Evolutionary conservation across 2,888 invertebrate genomes (phyloP).

Genomic region (Perdita meconis): DNA sequence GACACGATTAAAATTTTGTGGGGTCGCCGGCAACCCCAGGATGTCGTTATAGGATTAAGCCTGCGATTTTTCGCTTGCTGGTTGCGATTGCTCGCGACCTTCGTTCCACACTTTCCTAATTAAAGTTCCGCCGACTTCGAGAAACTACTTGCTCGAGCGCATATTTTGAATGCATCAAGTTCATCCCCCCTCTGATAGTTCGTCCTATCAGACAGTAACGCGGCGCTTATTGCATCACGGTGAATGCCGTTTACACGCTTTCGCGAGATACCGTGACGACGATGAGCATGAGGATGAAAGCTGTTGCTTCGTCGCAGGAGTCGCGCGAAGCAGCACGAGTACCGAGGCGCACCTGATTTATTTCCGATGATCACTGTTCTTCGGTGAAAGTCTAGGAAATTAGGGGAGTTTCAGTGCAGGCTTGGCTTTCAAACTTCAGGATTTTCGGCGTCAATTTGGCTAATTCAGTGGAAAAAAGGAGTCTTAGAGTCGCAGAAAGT

Average conservation of each 20-base stretch:
- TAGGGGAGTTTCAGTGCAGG: background rate
- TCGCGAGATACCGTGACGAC: conserved; percentile 13
- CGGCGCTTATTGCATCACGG: conserved; percentile 63
- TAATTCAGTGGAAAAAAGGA: background rate
- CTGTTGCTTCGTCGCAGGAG: conserved; percentile 27
- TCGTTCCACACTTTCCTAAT: conserved; percentile 16
- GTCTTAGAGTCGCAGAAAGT: background rate
- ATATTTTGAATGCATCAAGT: conserved; percentile 40
- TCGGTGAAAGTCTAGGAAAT: background rate
- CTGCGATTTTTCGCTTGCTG: background rate
- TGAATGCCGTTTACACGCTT: conserved; percentile 44
- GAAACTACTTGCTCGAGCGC: conserved; percentile 30
- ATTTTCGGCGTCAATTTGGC: background rate
- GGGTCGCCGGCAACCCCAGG: too few species aligned
- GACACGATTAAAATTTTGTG: too few species aligned
- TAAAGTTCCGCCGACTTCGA: conserved; percentile 42
- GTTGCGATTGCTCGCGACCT: background rate
- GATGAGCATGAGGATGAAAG: conserved; percentile 48
- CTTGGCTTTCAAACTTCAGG: background rate
- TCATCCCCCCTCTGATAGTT: conserved; percentile 28
- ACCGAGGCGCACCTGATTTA: conserved; percentile 36
- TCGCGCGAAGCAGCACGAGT: conserved; percentile 35
- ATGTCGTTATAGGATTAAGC: too few species aligned
- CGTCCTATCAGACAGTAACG: conserved; percentile 53
- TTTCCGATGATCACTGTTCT: background rate